These are phyloP conservation scores for Aselliscus stoliczkanus DNA, from an alignment of 2,797 vertebrate species.

Conservation along the genomic window DNA sequence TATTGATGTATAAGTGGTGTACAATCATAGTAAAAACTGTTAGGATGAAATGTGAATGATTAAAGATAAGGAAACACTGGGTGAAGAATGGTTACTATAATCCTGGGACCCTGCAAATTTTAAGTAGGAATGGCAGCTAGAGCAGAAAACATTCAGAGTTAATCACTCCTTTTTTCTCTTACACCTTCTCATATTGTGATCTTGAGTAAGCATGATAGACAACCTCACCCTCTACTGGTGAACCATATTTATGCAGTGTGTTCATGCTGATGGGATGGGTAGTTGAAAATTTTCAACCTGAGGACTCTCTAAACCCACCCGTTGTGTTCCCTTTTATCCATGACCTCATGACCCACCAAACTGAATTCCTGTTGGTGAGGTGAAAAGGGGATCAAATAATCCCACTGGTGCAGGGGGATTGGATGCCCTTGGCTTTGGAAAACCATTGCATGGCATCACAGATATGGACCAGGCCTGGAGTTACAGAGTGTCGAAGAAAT, in stretches of 20 bases:
- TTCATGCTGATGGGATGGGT: fast-evolving
- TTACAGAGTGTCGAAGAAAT: neutral
- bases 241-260: neutral
- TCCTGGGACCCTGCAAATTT: neutral
- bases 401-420: neutral
- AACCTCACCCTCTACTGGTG: neutral
- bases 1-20: neutral
- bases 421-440: neutral
- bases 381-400: neutral
- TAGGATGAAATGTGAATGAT: neutral
- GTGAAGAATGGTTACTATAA: neutral
- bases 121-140: neutral
- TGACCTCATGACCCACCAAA: neutral
- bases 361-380: neutral
- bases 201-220: neutral
- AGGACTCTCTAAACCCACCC: neutral
- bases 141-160: neutral
- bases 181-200: neutral
- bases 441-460: neutral
- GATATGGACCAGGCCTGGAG: neutral
- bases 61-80: neutral
- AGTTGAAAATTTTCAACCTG: neutral
- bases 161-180: neutral
- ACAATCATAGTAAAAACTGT: neutral
- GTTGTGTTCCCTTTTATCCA: neutral